A percentile compares a stretch with the other conserved stretches of the same genome.
Evolutionary conservation across 37 sponge, comb jelly and placozoan genomes (phyloP).

Genomic region (Dysidea cf. avara): DNA sequence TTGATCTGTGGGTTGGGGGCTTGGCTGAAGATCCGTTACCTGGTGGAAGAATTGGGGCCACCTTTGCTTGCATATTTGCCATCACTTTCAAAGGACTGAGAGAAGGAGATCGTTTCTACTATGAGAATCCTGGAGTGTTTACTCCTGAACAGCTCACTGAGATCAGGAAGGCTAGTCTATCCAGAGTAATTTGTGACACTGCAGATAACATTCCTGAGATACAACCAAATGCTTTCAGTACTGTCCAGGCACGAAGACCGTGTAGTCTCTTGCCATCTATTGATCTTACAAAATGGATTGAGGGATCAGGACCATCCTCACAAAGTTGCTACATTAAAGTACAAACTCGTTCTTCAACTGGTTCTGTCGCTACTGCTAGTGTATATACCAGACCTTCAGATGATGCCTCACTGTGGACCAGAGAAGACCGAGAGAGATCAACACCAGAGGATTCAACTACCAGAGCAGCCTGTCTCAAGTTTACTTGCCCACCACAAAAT

Average conservation of each 20-base stretch:
- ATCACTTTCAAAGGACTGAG: slow-evolving; percentile 70
- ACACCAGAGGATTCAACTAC: neutral
- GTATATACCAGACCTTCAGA: neutral
- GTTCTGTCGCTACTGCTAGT: neutral
- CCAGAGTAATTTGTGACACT: slow-evolving; percentile 87
- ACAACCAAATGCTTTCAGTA: slow-evolving; percentile 72
- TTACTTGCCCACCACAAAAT: slow-evolving; percentile 4
- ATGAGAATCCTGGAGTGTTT: slow-evolving; percentile 77
- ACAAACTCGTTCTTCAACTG: neutral
- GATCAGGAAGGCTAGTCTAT: slow-evolving; percentile 57
- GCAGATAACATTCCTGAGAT: slow-evolving; percentile 56
- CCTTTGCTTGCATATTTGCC: slow-evolving; percentile 87
- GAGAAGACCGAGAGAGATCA: neutral
- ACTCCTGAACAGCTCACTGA: slow-evolving; percentile 54
- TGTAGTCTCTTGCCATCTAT: slow-evolving; percentile 27
- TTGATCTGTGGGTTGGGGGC: slow-evolving; percentile 81
- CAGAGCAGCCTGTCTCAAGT: slow-evolving; percentile 16
- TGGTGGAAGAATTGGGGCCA: slow-evolving; percentile 73
- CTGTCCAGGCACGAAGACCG: slow-evolving; percentile 25
- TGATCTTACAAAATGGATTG: slow-evolving; percentile 18
- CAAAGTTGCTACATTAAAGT: slow-evolving; percentile 8
- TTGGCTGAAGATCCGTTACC: slow-evolving; percentile 68
- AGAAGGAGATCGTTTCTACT: slow-evolving; percentile 92
- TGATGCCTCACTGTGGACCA: slow-evolving; percentile 1
- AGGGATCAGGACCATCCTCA: neutral